A percentile compares a stretch with the other conserved stretches of the same genome.
phyloP scores from a whole-genome alignment of 2,797 vertebrate species.

The Falco biarmicus region DNA sequence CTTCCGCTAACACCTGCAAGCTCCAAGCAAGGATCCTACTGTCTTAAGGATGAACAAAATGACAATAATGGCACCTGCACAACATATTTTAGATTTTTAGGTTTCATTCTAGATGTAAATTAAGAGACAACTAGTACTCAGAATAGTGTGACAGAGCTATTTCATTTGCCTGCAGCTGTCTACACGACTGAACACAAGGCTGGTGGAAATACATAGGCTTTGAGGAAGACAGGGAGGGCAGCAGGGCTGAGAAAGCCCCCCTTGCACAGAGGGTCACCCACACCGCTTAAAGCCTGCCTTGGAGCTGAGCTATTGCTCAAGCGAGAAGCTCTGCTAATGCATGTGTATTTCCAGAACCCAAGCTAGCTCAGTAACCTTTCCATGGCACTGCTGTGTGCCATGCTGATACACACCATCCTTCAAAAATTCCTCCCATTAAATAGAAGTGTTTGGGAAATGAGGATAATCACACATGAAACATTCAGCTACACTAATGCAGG shows the following conservation, averaged over 20 bases:
- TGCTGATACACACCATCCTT: background rate
- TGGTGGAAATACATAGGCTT: background rate
- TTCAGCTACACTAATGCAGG: background rate
- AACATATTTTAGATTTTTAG: background rate
- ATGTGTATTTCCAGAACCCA: background rate
- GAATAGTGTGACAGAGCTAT: background rate
- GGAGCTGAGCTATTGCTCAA: background rate
- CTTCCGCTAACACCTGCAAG: background rate
- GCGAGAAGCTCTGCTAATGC: background rate
- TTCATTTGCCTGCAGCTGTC: background rate
- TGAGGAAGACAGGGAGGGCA: background rate
- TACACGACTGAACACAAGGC: background rate
- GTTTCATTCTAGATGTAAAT: background rate
- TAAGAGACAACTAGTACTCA: background rate
- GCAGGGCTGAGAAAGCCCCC: background rate
- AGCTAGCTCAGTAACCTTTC: background rate
- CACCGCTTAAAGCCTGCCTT: background rate
- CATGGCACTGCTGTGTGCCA: background rate
- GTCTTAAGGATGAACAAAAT: background rate
- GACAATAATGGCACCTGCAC: background rate
- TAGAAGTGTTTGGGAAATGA: background rate
- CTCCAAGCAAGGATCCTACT: background rate
- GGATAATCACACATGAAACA: background rate
- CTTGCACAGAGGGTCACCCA: rapidly evolving
- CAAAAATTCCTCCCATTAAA: background rate